Evolutionary conservation across 1,140 invertebrate species (phyloP).

Genomic region (Drosophila oshimai): DNA sequence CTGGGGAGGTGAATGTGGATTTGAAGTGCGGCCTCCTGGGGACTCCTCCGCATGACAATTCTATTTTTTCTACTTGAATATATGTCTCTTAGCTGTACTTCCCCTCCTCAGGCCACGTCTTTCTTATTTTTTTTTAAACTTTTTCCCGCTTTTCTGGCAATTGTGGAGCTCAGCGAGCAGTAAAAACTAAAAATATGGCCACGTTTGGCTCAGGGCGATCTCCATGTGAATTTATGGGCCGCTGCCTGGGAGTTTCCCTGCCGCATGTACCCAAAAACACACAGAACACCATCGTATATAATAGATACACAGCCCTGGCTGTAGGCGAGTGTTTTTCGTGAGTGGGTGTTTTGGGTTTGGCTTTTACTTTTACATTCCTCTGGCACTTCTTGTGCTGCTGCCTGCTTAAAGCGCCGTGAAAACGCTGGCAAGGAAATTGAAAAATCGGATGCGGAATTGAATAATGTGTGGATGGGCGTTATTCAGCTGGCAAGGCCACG

Average conservation of each 20-base stretch:
- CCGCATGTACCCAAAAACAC: constrained; percentile 27
- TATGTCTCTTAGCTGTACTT: constrained; percentile 63
- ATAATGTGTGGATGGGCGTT: constrained; percentile 45
- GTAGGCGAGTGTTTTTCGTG: background rate
- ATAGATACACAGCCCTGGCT: constrained; percentile 25
- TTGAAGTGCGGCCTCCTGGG: constrained; percentile 69
- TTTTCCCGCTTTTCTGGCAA: constrained; percentile 51
- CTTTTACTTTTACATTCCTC: constrained; percentile 54
- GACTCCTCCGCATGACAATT: constrained; percentile 64
- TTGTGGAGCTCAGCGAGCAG: constrained; percentile 52
- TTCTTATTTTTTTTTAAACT: constrained; percentile 30
- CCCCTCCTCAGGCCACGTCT: background rate
- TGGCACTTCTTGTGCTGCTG: constrained; percentile 48
- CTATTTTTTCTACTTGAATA: constrained; percentile 60
- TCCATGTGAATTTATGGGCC: constrained; percentile 75
- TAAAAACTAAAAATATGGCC: constrained; percentile 76
- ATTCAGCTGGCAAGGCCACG: constrained; percentile 18
- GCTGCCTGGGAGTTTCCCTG: constrained; percentile 68
- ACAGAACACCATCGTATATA: constrained; percentile 20
- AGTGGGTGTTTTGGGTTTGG: constrained; percentile 40
- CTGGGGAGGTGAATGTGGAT: constrained; percentile 54
- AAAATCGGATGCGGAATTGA: constrained; percentile 67
- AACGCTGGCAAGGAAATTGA: constrained; percentile 66
- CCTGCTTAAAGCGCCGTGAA: constrained; percentile 71
- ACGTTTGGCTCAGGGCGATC: constrained; percentile 75